A percentile compares a stretch with the other conserved stretches of the same genome.
phyloP scores from a whole-genome alignment of 2,113 vertebrate species.

The Nanorana parkeri region DNA sequence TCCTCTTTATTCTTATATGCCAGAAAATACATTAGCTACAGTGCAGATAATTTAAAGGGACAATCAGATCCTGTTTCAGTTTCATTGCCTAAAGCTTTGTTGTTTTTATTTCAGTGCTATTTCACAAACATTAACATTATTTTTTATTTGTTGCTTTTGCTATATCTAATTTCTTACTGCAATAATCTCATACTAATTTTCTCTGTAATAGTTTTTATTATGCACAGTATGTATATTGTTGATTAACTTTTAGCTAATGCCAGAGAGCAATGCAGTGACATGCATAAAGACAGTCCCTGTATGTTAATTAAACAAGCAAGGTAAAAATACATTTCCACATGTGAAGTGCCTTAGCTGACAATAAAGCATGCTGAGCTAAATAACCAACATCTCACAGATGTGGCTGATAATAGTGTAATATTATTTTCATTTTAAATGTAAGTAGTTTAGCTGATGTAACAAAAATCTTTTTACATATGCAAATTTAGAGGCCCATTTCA shows the following conservation, averaged over 20 bases:
- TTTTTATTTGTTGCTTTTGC: background rate
- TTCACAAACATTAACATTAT: background rate
- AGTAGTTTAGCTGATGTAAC: no score
- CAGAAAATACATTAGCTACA: background rate
- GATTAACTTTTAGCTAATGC: background rate
- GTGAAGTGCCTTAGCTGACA: background rate
- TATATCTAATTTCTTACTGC: constrained; percentile 1
- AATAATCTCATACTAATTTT: constrained; percentile 1
- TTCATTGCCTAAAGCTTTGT: constrained; percentile 1
- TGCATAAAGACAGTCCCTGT: background rate
- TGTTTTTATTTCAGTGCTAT: background rate
- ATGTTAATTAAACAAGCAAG: constrained; percentile 2
- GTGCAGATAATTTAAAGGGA: constrained; percentile 23
- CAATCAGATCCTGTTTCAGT: background rate
- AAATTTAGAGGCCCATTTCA: no score
- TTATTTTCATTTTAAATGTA: no score
- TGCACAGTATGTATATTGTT: constrained; percentile 8
- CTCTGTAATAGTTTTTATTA: background rate
- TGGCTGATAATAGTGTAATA: no score
- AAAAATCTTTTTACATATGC: no score
- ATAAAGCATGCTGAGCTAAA: no score
- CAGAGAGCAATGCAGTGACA: constrained; percentile 5
- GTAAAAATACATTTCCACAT: background rate
- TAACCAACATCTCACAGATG: no score
- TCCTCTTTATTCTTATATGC: background rate